phyloP scores from a whole-genome alignment of 2,888 invertebrate species.

The Drosophila tanythrix region DNA sequence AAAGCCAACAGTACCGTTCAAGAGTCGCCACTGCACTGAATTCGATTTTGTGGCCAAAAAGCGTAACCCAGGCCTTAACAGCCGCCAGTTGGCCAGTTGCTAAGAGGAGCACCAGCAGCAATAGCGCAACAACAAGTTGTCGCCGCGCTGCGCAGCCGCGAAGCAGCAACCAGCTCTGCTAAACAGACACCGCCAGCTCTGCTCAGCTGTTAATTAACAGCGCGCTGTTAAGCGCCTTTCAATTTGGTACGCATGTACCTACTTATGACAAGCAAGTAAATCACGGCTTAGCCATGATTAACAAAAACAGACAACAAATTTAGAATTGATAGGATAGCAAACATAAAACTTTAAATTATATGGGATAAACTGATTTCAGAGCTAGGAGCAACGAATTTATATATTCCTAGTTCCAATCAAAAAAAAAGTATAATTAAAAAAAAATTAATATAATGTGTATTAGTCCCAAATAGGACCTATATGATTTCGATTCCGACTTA shows the following conservation, averaged over 20 bases:
- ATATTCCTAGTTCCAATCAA: not conserved
- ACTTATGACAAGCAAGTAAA: not conserved
- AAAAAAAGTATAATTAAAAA: not conserved
- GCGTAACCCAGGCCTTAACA: conserved; percentile 54
- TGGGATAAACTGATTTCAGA: not conserved
- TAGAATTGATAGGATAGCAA: not conserved
- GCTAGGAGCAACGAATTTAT: not conserved
- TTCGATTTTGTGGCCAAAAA: conserved; percentile 76
- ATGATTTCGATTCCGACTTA: too few species aligned
- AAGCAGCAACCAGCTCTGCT: conserved; percentile 35
- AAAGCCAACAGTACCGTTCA: conserved; percentile 84
- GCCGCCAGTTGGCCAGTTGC: conserved; percentile 28
- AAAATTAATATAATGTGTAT: not conserved
- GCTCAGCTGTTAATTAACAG: conserved; percentile 44
- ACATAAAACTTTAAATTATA: not conserved
- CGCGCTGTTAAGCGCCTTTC: conserved; percentile 11
- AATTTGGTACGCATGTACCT: not conserved
- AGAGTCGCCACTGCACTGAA: conserved; percentile 85
- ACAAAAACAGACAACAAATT: not conserved
- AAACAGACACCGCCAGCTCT: not conserved
- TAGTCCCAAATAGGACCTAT: not conserved
- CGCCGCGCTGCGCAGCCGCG: conserved; percentile 65
- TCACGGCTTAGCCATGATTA: not conserved
- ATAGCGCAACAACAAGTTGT: conserved; percentile 43
- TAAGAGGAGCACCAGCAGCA: conserved; percentile 27